Evolutionary conservation across 2,797 vertebrate species (phyloP).

Genomic region (Mus caroli): DNA sequence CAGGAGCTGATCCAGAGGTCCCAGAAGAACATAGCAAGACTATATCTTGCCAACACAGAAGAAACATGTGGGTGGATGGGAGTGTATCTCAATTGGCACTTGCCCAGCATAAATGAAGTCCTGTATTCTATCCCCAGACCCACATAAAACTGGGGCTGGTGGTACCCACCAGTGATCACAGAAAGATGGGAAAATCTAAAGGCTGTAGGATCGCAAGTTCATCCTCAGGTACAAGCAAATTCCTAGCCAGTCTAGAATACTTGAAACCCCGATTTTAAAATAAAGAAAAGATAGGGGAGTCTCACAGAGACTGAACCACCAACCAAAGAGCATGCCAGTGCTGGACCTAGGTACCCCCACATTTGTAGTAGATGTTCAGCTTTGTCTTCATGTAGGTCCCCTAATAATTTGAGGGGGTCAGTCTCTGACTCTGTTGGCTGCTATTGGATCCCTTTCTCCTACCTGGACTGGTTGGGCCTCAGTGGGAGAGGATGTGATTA

Average conservation of each 20-base stretch:
- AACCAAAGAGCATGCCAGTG: not conserved
- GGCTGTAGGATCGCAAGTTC: not conserved
- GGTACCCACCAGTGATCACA: not conserved
- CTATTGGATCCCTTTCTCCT: not conserved
- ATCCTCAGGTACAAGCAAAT: not conserved
- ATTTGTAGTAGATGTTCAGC: not conserved
- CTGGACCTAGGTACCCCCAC: not conserved
- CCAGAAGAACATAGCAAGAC: not conserved
- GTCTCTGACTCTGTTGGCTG: not conserved
- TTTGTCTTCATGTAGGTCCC: not conserved
- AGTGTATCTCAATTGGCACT: not conserved
- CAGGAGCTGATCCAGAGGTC: not conserved
- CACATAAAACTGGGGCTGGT: not conserved
- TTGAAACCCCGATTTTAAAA: not conserved
- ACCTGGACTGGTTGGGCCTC: not conserved
- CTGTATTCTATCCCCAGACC: not conserved
- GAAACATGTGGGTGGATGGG: not conserved
- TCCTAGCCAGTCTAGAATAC: not conserved
- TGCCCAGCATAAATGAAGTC: not conserved
- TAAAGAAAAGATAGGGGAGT: not conserved
- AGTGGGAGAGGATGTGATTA: not conserved
- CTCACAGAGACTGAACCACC: not conserved
- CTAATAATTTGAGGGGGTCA: not conserved
- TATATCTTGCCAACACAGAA: slow-evolving; percentile 7
- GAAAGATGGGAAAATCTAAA: not conserved